These are phyloP conservation scores for Scaptodrosophila latifasciaeformis DNA, from an alignment of 2,888 invertebrate genomes.

Conservation along the genomic window DNA sequence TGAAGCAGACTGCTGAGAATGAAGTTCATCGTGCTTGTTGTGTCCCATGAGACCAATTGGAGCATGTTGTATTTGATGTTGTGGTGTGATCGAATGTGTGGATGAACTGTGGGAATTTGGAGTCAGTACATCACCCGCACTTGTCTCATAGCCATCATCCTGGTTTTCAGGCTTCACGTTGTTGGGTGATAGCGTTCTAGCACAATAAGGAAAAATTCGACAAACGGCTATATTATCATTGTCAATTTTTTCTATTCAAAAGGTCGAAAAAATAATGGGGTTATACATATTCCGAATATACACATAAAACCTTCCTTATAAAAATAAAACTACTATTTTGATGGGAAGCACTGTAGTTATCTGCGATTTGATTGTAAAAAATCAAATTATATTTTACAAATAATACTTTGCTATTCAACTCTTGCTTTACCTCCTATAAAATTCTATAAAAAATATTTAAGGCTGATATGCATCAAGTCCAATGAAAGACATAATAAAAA, in stretches of 20 bases:
- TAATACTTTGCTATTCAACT: too few species aligned
- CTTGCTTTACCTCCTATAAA: too few species aligned
- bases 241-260: neutral
- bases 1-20: slow-evolving; percentile 24
- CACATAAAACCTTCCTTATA: too few species aligned
- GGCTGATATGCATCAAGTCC: too few species aligned
- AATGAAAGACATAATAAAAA: too few species aligned
- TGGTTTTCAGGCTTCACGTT: slow-evolving; percentile 81
- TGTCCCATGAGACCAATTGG: slow-evolving; percentile 32
- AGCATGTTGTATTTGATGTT: slow-evolving; percentile 57
- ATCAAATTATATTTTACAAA: too few species aligned
- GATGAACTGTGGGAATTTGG: slow-evolving; percentile 73
- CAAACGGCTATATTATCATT: neutral
- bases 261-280: neutral
- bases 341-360: too few species aligned
- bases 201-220: neutral
- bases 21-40: slow-evolving; percentile 41
- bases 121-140: slow-evolving; percentile 79
- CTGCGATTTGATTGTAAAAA: too few species aligned
- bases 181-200: slow-evolving; percentile 67
- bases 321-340: too few species aligned
- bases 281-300: neutral
- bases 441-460: too few species aligned
- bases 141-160: slow-evolving; percentile 93
- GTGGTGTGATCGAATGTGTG: slow-evolving; percentile 68